These are phyloP conservation scores for Parelbella ahira DNA, from an alignment of 2,888 invertebrate genomes.

Conservation along the genomic window DNA sequence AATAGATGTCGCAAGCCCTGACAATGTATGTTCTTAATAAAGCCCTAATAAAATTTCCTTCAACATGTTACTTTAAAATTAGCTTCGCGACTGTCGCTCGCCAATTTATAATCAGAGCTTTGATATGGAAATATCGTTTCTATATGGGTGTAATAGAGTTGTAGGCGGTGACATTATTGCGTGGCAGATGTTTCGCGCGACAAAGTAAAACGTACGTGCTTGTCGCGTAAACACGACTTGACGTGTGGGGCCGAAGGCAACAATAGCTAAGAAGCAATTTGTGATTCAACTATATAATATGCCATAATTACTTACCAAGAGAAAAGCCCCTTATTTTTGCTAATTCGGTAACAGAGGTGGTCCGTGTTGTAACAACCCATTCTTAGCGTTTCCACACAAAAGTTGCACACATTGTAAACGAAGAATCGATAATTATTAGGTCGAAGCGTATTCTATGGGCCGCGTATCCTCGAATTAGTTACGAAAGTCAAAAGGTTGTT, in stretches of 20 bases:
- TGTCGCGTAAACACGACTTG: slow-evolving; percentile 67
- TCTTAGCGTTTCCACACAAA: slow-evolving; percentile 31
- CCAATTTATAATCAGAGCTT: slow-evolving; percentile 40
- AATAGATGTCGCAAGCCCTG: slow-evolving; percentile 29
- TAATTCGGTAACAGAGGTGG: slow-evolving; percentile 45
- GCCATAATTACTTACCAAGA: slow-evolving; percentile 50
- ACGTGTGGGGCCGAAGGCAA: slow-evolving; percentile 73
- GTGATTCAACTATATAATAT: slow-evolving; percentile 70
- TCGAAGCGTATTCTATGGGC: slow-evolving; percentile 8
- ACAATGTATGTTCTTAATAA: slow-evolving; percentile 43
- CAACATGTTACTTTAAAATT: slow-evolving; percentile 63
- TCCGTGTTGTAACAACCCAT: slow-evolving; percentile 37
- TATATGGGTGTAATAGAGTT: slow-evolving; percentile 37
- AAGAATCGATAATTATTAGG: slow-evolving; percentile 29
- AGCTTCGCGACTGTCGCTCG: slow-evolving; percentile 43
- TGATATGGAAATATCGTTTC: slow-evolving; percentile 35
- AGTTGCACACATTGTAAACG: slow-evolving; percentile 32
- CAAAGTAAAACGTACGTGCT: slow-evolving; percentile 77
- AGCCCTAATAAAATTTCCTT: slow-evolving; percentile 51
- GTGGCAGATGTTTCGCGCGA: slow-evolving; percentile 68
- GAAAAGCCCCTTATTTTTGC: slow-evolving; percentile 43
- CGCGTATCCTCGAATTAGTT: slow-evolving; percentile 10
- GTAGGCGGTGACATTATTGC: not conserved
- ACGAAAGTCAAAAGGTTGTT: slow-evolving; percentile 7
- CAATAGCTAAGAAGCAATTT: slow-evolving; percentile 73